These are phyloP conservation scores for Eristalinus aeneus DNA, from an alignment of 2,888 invertebrate species.

Conservation along the genomic window DNA sequence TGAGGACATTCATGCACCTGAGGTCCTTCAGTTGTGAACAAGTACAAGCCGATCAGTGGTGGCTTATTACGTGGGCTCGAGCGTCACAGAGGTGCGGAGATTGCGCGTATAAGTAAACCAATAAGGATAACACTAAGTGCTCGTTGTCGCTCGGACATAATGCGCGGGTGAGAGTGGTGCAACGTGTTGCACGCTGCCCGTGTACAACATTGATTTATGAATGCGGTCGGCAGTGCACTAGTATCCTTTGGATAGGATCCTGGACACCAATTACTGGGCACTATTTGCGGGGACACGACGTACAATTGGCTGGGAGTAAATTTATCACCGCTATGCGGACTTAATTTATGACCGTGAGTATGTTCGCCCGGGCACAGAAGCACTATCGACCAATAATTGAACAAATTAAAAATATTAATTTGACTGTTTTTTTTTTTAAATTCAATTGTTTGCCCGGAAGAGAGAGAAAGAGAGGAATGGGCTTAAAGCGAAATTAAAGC, in stretches of 20 bases:
- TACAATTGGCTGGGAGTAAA: conserved; percentile 39
- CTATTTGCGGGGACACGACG: conserved; percentile 43
- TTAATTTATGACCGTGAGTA: conserved; percentile 57
- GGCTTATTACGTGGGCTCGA: conserved; percentile 59
- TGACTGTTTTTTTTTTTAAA: conserved; percentile 57
- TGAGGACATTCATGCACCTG: conserved; percentile 24
- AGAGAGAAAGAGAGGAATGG: not conserved
- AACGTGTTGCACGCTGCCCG: conserved; percentile 50
- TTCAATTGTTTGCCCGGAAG: conserved; percentile 31
- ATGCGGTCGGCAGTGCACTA: not conserved
- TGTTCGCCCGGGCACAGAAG: conserved; percentile 16
- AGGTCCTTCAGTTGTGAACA: not conserved
- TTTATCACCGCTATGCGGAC: conserved; percentile 47
- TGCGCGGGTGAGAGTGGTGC: not conserved
- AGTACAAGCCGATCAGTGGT: not conserved
- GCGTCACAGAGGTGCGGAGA: not conserved
- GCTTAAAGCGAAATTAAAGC: not conserved
- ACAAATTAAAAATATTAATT: conserved; percentile 70
- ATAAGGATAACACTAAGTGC: conserved; percentile 52
- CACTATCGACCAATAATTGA: conserved; percentile 66
- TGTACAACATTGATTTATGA: conserved; percentile 58
- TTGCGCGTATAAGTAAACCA: conserved; percentile 20
- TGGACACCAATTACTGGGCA: conserved; percentile 28
- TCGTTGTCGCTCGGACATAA: not conserved
- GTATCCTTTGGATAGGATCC: not conserved